Evolutionary conservation across 2,113 vertebrate genomes (phyloP), one percentile per base, ranked within the genome.

Genomic region (Eptesicus fuscus): DNA sequence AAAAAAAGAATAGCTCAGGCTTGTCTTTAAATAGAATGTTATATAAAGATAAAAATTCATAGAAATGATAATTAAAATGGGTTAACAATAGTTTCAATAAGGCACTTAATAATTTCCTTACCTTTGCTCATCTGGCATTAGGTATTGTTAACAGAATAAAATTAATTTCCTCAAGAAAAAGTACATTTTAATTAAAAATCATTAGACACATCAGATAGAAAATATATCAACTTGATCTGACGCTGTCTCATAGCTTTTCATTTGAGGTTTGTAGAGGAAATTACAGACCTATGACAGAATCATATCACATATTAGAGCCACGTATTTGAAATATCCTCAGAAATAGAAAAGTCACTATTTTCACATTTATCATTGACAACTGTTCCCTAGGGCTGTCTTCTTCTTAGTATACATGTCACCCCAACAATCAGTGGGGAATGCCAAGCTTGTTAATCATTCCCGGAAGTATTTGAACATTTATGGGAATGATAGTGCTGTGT

Each of bases 141-240:
- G n/a, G 13, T 86, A 93, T 95, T 88, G 22, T 94, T 91, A 93
- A 96, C 30, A 70, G 32, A 44, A 88, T 78, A 92, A 96, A 96
- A 97, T 96, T 95, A 96, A 96, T 97, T 96, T 96, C 84, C 84
- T 92, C 42, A 80, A 95, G 32, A 61, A 30, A 88, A 93, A 97
- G 91, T 92, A 56, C 5, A 92, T 82, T 97, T 95, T 96, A 94
- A 96, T 97, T 97, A 96, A 96, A 97, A 91, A 93, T 78, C 25
- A 40, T 88, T 94, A 85, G 40, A 65, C 7, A 90, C 3, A 90
- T 95, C 82, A 88, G 85, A 76, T 88, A 88, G 1, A 4, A 92
- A 83, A 92, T 83, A 53, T 71, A 77, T 94, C 53, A 90, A 2
- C 44, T 93, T 83, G 28, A 93, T 93, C 59, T 90, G 44, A 78